These are phyloP conservation scores for Cantharis nigra DNA, from an alignment of 2,888 invertebrate genomes.

Conservation along the genomic window DNA sequence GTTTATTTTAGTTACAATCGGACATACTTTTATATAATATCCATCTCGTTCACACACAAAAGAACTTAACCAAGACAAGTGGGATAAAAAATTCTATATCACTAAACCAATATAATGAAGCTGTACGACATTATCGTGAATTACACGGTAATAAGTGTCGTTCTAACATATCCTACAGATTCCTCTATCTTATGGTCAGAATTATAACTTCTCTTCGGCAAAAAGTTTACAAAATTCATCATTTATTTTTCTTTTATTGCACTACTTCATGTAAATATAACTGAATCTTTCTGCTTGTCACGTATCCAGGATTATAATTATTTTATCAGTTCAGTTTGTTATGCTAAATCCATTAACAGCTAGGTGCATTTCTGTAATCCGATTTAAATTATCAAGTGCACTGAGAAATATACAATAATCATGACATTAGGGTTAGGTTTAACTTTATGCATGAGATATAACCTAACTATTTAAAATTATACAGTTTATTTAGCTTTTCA, in stretches of 20 bases:
- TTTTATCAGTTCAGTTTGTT: neutral
- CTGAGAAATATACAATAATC: neutral
- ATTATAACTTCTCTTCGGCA: constrained; percentile 29
- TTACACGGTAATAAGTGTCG: constrained; percentile 53
- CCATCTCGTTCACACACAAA: constrained; percentile 8
- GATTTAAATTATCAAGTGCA: neutral
- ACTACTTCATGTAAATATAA: constrained; percentile 18
- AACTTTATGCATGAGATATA: neutral
- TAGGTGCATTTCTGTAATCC: neutral
- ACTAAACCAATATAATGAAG: constrained; percentile 48
- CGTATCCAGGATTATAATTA: neutral
- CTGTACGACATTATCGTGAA: constrained; percentile 53
- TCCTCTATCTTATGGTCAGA: constrained; percentile 39
- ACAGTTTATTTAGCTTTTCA: neutral
- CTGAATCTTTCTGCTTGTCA: constrained; percentile 19
- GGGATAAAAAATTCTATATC: constrained; percentile 33
- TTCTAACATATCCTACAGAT: constrained; percentile 48
- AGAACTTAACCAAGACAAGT: constrained; percentile 11
- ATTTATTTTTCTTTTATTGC: constrained; percentile 6
- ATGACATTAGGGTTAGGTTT: neutral
- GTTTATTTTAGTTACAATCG: constrained; percentile 22
- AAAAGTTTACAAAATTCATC: neutral
- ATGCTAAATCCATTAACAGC: neutral
- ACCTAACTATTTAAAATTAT: neutral
- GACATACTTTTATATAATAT: constrained; percentile 11